A percentile compares a stretch with the other conserved stretches of the same genome.
Evolutionary conservation across 2,797 vertebrate species (phyloP).

Genomic region (Sebastes diaconus): DNA sequence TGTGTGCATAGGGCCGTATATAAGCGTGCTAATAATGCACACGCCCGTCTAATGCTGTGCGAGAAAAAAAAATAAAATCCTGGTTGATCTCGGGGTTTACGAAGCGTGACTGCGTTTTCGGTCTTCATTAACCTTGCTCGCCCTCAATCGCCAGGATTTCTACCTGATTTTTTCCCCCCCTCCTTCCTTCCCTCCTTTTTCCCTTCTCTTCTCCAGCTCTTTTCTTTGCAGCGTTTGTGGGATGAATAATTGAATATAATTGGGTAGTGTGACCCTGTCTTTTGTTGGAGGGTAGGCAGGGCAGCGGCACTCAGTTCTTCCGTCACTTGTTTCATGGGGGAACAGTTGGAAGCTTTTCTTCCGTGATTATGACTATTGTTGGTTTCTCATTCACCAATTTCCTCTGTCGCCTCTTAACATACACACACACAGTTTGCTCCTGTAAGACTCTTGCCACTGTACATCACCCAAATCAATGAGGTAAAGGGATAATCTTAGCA

Average conservation of each 20-base stretch:
- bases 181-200: background rate
- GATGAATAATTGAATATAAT: conserved; percentile 69
- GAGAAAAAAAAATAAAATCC: conserved; percentile 12
- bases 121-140: conserved; percentile 72
- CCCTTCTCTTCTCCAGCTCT: background rate
- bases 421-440: background rate
- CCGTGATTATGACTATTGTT: background rate
- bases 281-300: conserved; percentile 38
- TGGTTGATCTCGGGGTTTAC: conserved; percentile 49
- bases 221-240: conserved; percentile 22
- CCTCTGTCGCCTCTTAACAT: background rate
- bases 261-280: conserved; percentile 52
- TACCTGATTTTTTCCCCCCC: conserved; percentile 15
- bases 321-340: conserved; percentile 29
- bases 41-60: background rate
- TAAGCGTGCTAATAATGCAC: conserved; percentile 17
- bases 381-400: background rate
- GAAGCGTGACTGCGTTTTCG: conserved; percentile 64
- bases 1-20: conserved; percentile 24
- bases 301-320: conserved; percentile 1
- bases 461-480: conserved; percentile 47
- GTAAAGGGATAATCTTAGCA: conserved; percentile 56
- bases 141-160: conserved; percentile 52
- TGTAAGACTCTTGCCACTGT: conserved; percentile 14
- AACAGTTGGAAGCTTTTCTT: conserved; percentile 16